phyloP scores from a whole-genome alignment of 2,888 invertebrate genomes.

The Folsomia candida region DNA sequence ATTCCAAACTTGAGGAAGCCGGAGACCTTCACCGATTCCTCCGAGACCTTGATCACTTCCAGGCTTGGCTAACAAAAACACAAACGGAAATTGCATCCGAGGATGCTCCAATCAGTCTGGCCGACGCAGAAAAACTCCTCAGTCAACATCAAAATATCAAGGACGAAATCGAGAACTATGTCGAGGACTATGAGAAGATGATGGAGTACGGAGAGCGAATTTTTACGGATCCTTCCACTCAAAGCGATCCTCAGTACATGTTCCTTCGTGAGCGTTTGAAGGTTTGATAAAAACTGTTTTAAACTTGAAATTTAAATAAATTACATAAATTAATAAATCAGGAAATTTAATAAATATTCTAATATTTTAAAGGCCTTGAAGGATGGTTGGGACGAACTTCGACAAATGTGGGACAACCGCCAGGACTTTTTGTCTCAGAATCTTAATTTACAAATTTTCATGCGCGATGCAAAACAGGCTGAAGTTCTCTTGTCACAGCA shows the following conservation, averaged over 20 bases:
- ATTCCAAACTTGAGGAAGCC: constrained; percentile 96
- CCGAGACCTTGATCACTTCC: constrained; percentile 99
- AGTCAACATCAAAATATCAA: constrained; percentile 97
- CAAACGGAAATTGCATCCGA: constrained; percentile 99
- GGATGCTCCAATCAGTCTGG: constrained; percentile 86
- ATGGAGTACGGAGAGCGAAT: constrained; percentile 98
- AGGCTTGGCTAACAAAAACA: constrained; percentile 96
- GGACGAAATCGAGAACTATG: constrained; percentile 99
- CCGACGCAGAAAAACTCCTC: constrained; percentile 94
- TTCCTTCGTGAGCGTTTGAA: constrained; percentile 96
- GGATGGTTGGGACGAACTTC: constrained; percentile 98
- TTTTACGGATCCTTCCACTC: constrained; percentile 80
- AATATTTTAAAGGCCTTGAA: constrained; percentile 64
- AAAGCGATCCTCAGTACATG: constrained; percentile 99
- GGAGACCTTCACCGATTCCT: constrained; percentile 97
- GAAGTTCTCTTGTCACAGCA: constrained; percentile 97
- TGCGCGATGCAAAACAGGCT: constrained; percentile 94
- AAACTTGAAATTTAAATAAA: no score
- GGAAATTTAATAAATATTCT: no score
- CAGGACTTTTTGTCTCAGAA: constrained; percentile 92
- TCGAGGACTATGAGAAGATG: constrained; percentile 97
- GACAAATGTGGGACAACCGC: constrained; percentile 99
- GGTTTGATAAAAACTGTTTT: no score
- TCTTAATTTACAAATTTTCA: constrained; percentile 89
- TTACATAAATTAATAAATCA: no score